Base-by-base conservation (phyloP, 2,888 invertebrate species). In the Monoplex corrugatus region DNA sequence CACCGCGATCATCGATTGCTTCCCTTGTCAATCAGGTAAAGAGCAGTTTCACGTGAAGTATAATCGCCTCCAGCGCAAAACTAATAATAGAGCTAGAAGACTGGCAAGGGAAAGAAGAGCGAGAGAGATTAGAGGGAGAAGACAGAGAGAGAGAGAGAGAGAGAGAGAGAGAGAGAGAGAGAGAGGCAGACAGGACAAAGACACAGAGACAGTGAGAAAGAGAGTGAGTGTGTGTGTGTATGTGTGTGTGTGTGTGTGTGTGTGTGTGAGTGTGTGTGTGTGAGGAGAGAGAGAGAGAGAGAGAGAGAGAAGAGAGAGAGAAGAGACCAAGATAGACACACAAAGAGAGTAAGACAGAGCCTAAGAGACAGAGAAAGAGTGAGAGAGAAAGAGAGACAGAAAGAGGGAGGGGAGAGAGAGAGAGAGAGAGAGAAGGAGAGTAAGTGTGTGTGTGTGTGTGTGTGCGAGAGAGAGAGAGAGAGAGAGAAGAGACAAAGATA, bases 111-210 rank as follows among this genome's bases (percentile, higher is more conserved):
- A n/a, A 68, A n/a, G 28, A n/a, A n/a, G 68, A 23, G 68, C 3
- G 35, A 75, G 35, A n/a, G 35, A 35, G 35, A 75, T 6, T 10
- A 43, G 43, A 28, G 28, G 43, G 43, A 28, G 2, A 19, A 40
- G 43, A 43, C 23, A 38, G 80, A 80, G 75, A 75, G 75, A 32
- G 35, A 75, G 75, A 32, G 75, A 75, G 75, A 32, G 75, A 75
- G 75, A 75, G 75, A 32, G 75, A 75, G 75, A 75, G 75, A 75
- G 75, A 75, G 75, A 32, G 75, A 32, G 75, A 75, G 75, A 75
- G 75, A 75, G 75, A 75, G 75, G 35, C 35, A 10, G 19, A 32
- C 8, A 10, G 35, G 38, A 75, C 35, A 75, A 10, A 35, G 63
- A 50, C 10, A 50, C 50, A 19, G 50, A 19, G 19, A 50, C 10